phyloP scores from a whole-genome alignment of 2,797 vertebrate genomes.

The Potorous gilbertii region DNA sequence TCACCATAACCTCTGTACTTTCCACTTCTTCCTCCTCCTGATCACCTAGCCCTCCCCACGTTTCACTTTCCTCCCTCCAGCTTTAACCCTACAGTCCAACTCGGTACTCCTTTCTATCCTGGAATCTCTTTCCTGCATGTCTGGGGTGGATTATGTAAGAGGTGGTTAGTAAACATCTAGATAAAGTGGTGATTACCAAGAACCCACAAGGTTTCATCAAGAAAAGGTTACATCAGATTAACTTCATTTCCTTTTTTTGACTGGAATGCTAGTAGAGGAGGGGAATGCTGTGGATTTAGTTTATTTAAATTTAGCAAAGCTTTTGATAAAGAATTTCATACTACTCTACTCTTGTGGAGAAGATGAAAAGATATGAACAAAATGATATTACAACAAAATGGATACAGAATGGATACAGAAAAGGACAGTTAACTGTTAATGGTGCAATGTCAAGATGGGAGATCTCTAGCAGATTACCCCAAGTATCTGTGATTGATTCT shows the following conservation, averaged over 20 bases:
- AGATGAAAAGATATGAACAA: no score
- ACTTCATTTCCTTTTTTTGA: neutral
- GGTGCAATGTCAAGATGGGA: neutral
- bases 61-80: neutral
- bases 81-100: neutral
- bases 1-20: no score
- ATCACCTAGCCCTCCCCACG: no score
- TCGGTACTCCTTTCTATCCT: neutral
- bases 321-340: no score
- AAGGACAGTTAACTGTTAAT: neutral
- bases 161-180: neutral
- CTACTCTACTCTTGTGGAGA: no score
- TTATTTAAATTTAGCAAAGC: neutral
- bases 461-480: neutral
- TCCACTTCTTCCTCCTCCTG: neutral
- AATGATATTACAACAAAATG: no score
- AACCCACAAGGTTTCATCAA: neutral
- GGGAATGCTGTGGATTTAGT: neutral
- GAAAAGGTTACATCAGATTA: neutral
- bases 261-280: neutral
- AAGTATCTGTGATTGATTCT: neutral
- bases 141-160: neutral
- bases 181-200: neutral
- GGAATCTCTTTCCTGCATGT: neutral
- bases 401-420: neutral